Evolutionary conservation across 2,113 vertebrate genomes (phyloP).

Genomic region (Perca fluviatilis): DNA sequence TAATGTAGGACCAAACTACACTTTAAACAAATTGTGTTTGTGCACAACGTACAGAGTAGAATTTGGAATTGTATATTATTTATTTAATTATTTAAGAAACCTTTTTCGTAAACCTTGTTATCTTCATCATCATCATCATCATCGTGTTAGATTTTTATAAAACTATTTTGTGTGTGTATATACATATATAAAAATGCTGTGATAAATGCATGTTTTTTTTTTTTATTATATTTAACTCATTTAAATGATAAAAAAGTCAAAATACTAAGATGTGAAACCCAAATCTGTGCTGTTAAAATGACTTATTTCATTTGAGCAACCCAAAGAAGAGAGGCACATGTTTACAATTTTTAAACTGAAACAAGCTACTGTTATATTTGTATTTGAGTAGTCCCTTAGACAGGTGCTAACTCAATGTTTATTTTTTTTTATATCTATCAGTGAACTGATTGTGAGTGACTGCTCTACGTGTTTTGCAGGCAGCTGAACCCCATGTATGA

Average conservation of each 20-base stretch:
- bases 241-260: too few relatives aligned
- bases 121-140: neutral
- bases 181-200: neutral
- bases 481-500: slow-evolving; percentile 99
- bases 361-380: neutral
- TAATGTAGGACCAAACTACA: neutral
- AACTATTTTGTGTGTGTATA: too few relatives aligned
- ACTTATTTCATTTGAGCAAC: neutral
- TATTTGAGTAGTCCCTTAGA: neutral
- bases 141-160: neutral
- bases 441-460: neutral
- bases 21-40: neutral
- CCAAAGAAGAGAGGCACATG: neutral
- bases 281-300: neutral
- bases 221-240: too few relatives aligned
- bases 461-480: slow-evolving; percentile 73
- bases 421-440: neutral
- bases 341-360: neutral
- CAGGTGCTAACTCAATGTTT: neutral
- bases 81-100: too few relatives aligned
- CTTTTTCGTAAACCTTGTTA: neutral
- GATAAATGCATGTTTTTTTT: neutral
- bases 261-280: neutral
- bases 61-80: too few relatives aligned
- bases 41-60: neutral